These are phyloP conservation scores for Rhinoraja longicauda DNA, from an alignment of 2,797 vertebrate species.

Conservation along the genomic window DNA sequence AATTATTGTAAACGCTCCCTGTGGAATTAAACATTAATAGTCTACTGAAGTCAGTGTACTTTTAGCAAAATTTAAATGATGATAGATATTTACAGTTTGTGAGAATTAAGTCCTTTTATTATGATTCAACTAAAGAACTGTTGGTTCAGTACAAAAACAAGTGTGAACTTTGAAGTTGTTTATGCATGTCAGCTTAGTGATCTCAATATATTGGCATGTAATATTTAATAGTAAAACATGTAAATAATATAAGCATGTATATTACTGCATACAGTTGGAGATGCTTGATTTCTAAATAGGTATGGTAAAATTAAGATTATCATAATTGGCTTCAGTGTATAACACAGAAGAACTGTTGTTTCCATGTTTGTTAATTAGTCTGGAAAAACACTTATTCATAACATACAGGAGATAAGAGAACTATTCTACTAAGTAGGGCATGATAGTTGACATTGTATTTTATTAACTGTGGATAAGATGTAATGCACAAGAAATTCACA, in stretches of 20 bases:
- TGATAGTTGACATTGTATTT: background rate
- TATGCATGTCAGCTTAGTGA: background rate
- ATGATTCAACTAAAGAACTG: background rate
- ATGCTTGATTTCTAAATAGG: background rate
- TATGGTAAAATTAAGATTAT: background rate
- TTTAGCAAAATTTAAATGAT: background rate
- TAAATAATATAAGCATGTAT: background rate
- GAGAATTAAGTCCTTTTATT: background rate
- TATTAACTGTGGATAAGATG: background rate
- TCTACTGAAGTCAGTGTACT: background rate
- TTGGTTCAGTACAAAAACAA: background rate
- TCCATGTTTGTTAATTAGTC: background rate
- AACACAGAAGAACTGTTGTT: background rate
- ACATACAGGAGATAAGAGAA: background rate
- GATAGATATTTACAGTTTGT: conserved; percentile 22
- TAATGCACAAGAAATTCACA: background rate
- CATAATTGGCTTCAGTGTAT: background rate
- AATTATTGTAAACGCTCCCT: background rate
- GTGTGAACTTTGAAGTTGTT: background rate
- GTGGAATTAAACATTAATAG: background rate
- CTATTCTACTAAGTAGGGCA: background rate
- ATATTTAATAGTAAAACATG: background rate
- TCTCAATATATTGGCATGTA: background rate
- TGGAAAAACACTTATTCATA: background rate
- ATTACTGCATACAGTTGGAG: background rate